Base-by-base conservation (phyloP, 92 coral and sea anemone genomes). In the Heliopora coerulea region DNA sequence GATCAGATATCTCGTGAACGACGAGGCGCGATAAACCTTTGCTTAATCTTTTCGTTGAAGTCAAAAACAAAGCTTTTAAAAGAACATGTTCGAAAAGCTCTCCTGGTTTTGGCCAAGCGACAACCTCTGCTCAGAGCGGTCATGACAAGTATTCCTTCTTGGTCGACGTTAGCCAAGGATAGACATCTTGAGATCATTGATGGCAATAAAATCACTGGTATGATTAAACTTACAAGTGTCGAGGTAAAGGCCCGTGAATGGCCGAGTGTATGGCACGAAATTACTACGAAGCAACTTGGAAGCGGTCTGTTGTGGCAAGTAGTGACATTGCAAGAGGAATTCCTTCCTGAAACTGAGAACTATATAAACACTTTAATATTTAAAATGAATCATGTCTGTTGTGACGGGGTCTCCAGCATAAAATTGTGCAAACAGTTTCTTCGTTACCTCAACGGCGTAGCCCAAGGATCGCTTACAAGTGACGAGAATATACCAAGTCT, bases 91-190 rank as follows among this genome's bases (percentile, higher is more conserved):
- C 29, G 30, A 17, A 18, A 56, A 8, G 62, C 62, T 18, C 30
- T 56, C 30, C 4, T 56, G 13, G 15, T 56, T 2, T 30, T 56
- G 30, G 62, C 62, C 12, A 56, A 24, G 23, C 62, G 62, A 25
- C 62, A 56, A 30, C 62, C 62, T 15, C 17, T 56, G 62, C 62
- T 56, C 23, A 25, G 62, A 9, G 62, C 62, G 11, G 28, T 56
- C 2, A 24, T 56, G 1, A 30, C 11, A 25, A 56, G 12, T 17
- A 17, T 3, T 50, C 21, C 20, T 4, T 17, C 58, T 21, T 21
- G 31, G 25, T 19, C 62, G 27, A 56, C 29, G 10, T 30, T 56
- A 1, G 25, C 11, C 62, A 56, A 56, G 10, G 31, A 30, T 14
- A 56, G 30, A 3, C 23, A 56, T 56, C 10, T 56, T 24, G 30